Evolutionary conservation across 1,140 invertebrate species (phyloP), one percentile per base, ranked within the genome.

Genomic region (Vollenhovia emeryi): DNA sequence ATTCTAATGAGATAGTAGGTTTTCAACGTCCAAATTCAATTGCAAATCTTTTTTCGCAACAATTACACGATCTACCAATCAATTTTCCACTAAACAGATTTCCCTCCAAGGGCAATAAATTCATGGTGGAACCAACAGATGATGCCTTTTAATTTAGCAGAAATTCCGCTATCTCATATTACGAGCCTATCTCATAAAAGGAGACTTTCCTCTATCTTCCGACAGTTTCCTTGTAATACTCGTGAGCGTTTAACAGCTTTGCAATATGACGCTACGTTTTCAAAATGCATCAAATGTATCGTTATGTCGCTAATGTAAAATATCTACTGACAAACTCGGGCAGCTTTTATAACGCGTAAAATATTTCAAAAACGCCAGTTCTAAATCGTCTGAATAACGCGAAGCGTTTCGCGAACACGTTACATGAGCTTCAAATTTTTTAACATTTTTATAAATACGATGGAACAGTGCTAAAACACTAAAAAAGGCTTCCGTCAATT

Each of bases 251-350:
- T 62, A 21, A 62, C 7, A 18, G 13, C n/a, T 64, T 64, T 33
- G 43, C 24, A 2, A 21, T 21, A 21, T 21, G 24, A 43, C 21
- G 6, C 13, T 57, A 30, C 24, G 7, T 21, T 40, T 73, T 50
- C n/a, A 36, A 69, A 24, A 36, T 36, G 9, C 5, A 36, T 57
- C n/a, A 40, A 74, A 8, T 45, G 15, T 76, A 11, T 24, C 30
- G 24, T 79, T 21, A 9, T 15, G 21, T 79, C 43, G 1, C n/a
- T 33, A 33, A 66, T 48, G 43, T 24, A 3, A 69, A 43, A 43
- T 57, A 69, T 43, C 64, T 55, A n/a, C 18, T 69, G 55, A 69
- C 59, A 5, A 78, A 66, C 21, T 80, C 64, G 9, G 13, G 30
- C 21, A 69, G 11, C 13, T 73, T 71, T 82, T 11, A 43, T 57